These are phyloP conservation scores for Tretioscincus oriximinensis DNA, from an alignment of 2,113 vertebrate species.

Conservation along the genomic window DNA sequence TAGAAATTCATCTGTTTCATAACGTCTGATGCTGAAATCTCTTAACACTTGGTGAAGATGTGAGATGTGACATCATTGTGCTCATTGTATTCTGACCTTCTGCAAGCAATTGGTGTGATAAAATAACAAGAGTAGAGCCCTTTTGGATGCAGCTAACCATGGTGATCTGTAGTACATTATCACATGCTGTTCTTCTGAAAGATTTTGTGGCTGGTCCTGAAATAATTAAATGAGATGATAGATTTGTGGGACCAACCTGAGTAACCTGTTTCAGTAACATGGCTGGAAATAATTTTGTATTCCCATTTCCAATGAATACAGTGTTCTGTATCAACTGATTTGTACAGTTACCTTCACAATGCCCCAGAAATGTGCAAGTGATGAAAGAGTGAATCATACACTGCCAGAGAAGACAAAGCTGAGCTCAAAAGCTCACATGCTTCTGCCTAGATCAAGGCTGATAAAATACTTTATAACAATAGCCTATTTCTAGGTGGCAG, in stretches of 20 bases:
- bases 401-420: neutral
- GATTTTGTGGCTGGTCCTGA: neutral
- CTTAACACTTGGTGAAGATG: neutral
- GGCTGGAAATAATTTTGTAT: neutral
- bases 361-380: neutral
- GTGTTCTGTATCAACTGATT: neutral
- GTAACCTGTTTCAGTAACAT: neutral
- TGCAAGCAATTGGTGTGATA: neutral
- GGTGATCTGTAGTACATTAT: neutral
- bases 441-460: neutral
- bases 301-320: neutral
- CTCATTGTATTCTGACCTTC: neutral
- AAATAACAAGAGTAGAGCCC: neutral
- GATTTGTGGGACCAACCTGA: neutral
- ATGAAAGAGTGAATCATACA: neutral
- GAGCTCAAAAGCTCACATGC: neutral
- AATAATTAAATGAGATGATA: conserved; percentile 2
- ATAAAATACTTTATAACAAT: neutral
- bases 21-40: too few relatives aligned
- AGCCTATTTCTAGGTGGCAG: neutral
- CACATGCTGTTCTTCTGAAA: conserved; percentile 1
- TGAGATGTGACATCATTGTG: neutral
- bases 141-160: too few relatives aligned
- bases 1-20: neutral
- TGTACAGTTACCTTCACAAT: conserved; percentile 1